Evolutionary conservation across 1,140 invertebrate genomes (phyloP).

Genomic region (Ptiloglossa arizonensis): DNA sequence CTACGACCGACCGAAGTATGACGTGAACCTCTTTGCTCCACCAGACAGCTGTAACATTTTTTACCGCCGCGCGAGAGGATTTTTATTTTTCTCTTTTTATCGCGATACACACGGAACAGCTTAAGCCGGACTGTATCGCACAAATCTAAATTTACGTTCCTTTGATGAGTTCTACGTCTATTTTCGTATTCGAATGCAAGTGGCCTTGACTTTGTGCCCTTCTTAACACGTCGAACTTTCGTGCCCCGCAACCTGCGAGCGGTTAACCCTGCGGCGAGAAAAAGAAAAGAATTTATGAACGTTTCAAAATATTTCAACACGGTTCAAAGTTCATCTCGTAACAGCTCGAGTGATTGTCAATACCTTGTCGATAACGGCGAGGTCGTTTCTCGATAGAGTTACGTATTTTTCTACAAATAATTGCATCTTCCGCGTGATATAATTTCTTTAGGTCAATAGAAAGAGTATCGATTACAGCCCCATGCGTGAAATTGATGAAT

Average conservation of each 20-base stretch:
- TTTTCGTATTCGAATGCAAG: conserved; percentile 35
- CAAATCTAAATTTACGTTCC: conserved; percentile 48
- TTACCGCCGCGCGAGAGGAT: neutral
- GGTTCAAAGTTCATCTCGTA: too few relatives aligned
- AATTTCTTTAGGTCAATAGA: too few relatives aligned
- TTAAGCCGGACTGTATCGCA: conserved; percentile 16
- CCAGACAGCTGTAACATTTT: conserved; percentile 19
- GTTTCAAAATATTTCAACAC: too few relatives aligned
- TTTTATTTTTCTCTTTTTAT: conserved; percentile 4
- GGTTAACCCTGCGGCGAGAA: too few relatives aligned
- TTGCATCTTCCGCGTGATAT: too few relatives aligned
- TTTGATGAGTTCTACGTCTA: conserved; percentile 26
- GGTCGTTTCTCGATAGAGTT: too few relatives aligned
- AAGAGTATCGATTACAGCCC: too few relatives aligned
- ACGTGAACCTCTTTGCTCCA: conserved; percentile 22
- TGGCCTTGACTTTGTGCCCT: conserved; percentile 42
- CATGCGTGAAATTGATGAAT: too few relatives aligned
- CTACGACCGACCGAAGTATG: conserved; percentile 2
- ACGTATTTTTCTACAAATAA: too few relatives aligned
- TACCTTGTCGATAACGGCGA: too few relatives aligned
- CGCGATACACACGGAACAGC: conserved; percentile 17
- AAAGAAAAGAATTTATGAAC: too few relatives aligned
- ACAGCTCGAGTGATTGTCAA: too few relatives aligned
- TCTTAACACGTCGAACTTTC: neutral
- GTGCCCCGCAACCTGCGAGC: neutral